Evolutionary conservation across 2,797 vertebrate species (phyloP), one percentile per base, ranked within the genome.

Genomic region (Oophaga sylvatica): DNA sequence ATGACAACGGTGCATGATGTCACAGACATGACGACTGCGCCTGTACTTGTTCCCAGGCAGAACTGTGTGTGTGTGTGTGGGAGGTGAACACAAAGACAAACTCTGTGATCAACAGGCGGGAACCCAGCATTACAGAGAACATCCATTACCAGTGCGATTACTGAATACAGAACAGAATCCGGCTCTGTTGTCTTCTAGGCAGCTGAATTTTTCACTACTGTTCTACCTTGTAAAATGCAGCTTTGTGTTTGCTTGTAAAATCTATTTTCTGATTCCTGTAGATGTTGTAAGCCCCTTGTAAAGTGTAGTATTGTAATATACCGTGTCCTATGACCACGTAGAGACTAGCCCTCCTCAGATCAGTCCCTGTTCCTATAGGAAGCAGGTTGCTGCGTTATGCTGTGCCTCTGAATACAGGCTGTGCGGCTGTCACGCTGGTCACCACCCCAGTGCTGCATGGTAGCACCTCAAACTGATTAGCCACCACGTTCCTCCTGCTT

Each of bases 1-100:
- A 86, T 86, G 68, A 19, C 84, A 57, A 89, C 87, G 13, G 53
- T 7, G n/a, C 60, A 56, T 86, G 84, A 89, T 81, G 87, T 89
- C 84, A 89, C 71, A 7, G 71, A 22, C 79, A 86, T 82, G 83
- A 89, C 79, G 83, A 86, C 79, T 67, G 87, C 16, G 68, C 62
- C 87, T 71, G 76, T 57, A 56, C 87, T 68, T 89, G 83, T 89
- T 89, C 87, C 83, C 79, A 82, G 77, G 79, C 83, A 89, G 80
- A 57, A 53, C 60, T 75, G 60, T 76, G 13, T 82, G 48, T 89
- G 71, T 73, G 20, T 87, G 70, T 88, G 87, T 85, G 82, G 71
- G 87, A 84, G 87, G 87, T 81, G 45, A 85, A 67, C 71, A 81
- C 82, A 88, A 80, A 88, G 82, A 26, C 35, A 80, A 59, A 67